These are phyloP conservation scores for Thera obeliscata DNA, from an alignment of 2,888 invertebrate genomes.

Conservation along the genomic window DNA sequence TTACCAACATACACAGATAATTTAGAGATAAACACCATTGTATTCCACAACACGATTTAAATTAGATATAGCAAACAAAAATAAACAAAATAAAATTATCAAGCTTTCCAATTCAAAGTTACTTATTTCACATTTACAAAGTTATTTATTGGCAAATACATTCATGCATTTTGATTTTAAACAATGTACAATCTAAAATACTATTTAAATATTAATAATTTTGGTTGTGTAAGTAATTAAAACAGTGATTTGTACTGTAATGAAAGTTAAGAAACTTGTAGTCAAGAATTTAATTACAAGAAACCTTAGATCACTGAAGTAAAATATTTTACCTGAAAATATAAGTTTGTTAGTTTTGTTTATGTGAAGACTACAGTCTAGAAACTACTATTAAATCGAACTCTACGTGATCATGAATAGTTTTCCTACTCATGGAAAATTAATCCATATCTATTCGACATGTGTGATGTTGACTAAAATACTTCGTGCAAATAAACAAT, in stretches of 20 bases:
- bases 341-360: constrained; percentile 23
- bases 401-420: constrained; percentile 24
- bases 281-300: constrained; percentile 15
- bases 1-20: constrained; percentile 63
- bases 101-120: constrained; percentile 62
- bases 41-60: constrained; percentile 56
- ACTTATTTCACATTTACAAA: constrained; percentile 55
- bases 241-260: constrained; percentile 11
- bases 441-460: constrained; percentile 3
- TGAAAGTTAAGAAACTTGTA: constrained; percentile 10
- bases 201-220: constrained; percentile 4
- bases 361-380: constrained; percentile 12
- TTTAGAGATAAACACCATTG: constrained; percentile 60
- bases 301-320: constrained; percentile 6
- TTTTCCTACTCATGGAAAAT: constrained; percentile 5
- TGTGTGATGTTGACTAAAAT: constrained; percentile 8
- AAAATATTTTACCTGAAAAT: constrained; percentile 18
- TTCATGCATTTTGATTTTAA: constrained; percentile 63
- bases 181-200: constrained; percentile 15
- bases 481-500: constrained; percentile 6
- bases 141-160: constrained; percentile 83
- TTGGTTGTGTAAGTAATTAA: constrained; percentile 5
- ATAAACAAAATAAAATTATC: constrained; percentile 56
- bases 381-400: constrained; percentile 21
- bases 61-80: constrained; percentile 75